Evolutionary conservation across 2,797 vertebrate genomes (phyloP).

Genomic region (Lagorchestes hirsutus): DNA sequence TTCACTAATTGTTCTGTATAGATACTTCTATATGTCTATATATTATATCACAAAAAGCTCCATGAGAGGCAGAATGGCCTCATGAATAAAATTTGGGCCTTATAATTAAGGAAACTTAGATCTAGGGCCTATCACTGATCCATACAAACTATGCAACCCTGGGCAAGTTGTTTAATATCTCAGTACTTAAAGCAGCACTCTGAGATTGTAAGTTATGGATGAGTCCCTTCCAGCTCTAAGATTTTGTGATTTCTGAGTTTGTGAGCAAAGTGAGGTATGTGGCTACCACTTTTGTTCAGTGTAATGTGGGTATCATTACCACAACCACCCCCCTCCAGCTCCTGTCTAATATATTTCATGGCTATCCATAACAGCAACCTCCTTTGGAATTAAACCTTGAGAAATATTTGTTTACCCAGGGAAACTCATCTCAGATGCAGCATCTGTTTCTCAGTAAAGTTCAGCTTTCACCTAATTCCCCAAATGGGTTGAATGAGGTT

Average conservation of each 20-base stretch:
- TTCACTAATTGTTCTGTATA: constrained; percentile 49
- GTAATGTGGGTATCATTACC: constrained; percentile 35
- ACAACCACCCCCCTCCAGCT: constrained; percentile 28
- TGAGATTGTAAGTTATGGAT: neutral
- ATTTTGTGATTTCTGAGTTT: neutral
- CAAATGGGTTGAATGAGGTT: constrained; percentile 81
- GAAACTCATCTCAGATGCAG: constrained; percentile 82
- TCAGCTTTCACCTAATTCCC: constrained; percentile 83
- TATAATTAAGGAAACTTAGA: constrained; percentile 6
- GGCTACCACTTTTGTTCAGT: constrained; percentile 32
- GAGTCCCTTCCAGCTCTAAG: neutral
- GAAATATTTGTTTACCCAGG: constrained; percentile 82
- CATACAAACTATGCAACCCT: neutral
- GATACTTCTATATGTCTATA: constrained; percentile 43
- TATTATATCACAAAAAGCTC: constrained; percentile 34
- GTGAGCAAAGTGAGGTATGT: neutral
- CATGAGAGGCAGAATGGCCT: constrained; percentile 25
- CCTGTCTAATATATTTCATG: constrained; percentile 61
- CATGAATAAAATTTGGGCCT: constrained; percentile 37
- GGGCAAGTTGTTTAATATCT: neutral
- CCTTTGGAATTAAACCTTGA: constrained; percentile 78
- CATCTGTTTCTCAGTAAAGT: constrained; percentile 82
- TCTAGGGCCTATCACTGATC: neutral
- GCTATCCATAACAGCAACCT: constrained; percentile 62
- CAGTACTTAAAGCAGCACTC: neutral